Evolutionary conservation across 2,888 invertebrate genomes (phyloP).

Genomic region (Subacronicta megacephala): DNA sequence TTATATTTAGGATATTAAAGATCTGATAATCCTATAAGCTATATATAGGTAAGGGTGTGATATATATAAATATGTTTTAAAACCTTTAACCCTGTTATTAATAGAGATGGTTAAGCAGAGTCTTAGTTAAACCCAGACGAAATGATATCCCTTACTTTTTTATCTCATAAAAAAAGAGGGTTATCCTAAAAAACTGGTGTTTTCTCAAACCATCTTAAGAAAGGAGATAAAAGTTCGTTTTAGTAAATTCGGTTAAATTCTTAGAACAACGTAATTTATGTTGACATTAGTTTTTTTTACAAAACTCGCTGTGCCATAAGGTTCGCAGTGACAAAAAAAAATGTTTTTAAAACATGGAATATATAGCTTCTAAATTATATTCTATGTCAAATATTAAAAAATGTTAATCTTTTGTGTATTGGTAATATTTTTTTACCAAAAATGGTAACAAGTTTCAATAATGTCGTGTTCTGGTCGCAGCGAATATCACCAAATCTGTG

Average conservation of each 20-base stretch:
- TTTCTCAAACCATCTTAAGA: no score
- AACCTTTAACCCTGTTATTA: no score
- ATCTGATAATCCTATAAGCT: not conserved
- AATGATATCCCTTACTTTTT: no score
- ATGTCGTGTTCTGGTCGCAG: no score
- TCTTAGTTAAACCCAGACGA: no score
- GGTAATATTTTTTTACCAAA: no score
- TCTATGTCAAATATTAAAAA: conserved; percentile 57
- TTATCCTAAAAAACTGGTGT: no score
- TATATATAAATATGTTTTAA: no score
- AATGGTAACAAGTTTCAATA: no score
- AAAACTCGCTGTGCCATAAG: conserved; percentile 51
- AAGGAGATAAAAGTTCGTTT: conserved; percentile 2
- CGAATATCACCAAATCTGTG: no score
- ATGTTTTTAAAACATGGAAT: conserved; percentile 3
- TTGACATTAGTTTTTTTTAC: conserved; percentile 17
- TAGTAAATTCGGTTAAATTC: conserved; percentile 16
- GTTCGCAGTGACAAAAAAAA: conserved; percentile 25
- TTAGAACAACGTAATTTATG: conserved; percentile 24
- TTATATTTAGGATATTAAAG: not conserved
- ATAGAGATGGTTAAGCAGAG: no score
- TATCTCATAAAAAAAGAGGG: no score
- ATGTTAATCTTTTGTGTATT: conserved; percentile 21
- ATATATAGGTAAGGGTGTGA: not conserved
- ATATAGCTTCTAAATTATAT: conserved; percentile 3